Conservation (phyloP, 2,113 vertebrate species). For the Pogonocichla stellata region DNA sequence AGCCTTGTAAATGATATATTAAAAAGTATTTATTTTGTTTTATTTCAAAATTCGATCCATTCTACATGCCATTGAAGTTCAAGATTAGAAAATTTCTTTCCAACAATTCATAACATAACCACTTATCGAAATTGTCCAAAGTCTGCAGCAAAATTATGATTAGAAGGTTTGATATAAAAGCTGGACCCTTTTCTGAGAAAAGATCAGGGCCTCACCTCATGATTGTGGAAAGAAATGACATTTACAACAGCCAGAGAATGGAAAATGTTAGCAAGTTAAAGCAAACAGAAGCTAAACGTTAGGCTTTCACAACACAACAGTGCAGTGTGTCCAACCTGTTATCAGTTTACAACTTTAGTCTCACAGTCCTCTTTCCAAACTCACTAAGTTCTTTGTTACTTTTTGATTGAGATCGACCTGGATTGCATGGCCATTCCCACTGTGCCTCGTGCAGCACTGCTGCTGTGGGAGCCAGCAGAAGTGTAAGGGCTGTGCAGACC, state of each 20-base stretch:
- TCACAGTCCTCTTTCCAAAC: not conserved
- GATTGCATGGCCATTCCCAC: not conserved
- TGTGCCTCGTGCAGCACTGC: accelerated
- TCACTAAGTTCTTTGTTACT: slow-evolving; percentile 42
- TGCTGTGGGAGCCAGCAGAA: not conserved
- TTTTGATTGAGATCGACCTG: not conserved
- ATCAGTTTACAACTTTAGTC: slow-evolving; percentile 51
- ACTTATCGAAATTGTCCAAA: not conserved
- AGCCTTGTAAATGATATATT: slow-evolving; percentile 13
- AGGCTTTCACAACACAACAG: slow-evolving; percentile 44
- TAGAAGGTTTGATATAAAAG: not conserved
- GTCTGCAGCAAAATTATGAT: not conserved
- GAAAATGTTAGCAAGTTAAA: slow-evolving; percentile 60
- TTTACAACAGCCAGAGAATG: slow-evolving; percentile 43
- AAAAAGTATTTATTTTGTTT: slow-evolving; percentile 30
- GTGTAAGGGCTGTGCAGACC: not conserved
- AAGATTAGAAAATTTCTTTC: not conserved
- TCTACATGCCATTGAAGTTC: not conserved
- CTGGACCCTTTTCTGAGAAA: slow-evolving; percentile 11
- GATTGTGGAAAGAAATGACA: slow-evolving; percentile 47
- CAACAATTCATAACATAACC: not conserved
- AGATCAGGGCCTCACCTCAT: slow-evolving; percentile 8
- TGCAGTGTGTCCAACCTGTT: not conserved
- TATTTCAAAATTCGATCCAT: not conserved
- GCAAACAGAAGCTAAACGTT: slow-evolving; percentile 29